These are phyloP conservation scores for Choreutis nemorana DNA, from an alignment of 2,888 invertebrate species.

Conservation along the genomic window DNA sequence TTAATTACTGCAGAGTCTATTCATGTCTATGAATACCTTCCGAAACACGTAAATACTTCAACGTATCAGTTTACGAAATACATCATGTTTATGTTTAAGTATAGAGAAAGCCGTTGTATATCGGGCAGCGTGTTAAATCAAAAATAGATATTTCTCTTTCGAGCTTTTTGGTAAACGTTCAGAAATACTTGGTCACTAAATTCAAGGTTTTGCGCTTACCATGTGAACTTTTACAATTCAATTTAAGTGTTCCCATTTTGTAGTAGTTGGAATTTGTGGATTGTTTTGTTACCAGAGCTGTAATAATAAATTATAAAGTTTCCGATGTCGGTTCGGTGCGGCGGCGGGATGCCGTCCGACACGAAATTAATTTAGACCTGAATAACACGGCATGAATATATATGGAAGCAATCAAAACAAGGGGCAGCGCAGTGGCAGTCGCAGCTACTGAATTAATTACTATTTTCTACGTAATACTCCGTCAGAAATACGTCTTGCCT, in stretches of 20 bases:
- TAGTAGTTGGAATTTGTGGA: conserved; percentile 37
- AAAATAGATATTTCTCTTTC: too few species aligned
- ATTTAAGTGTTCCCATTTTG: conserved; percentile 29
- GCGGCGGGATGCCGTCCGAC: conserved; percentile 34
- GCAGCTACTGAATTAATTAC: conserved; percentile 44
- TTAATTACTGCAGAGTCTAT: conserved; percentile 25
- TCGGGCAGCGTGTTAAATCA: too few species aligned
- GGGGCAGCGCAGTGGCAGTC: conserved; percentile 29
- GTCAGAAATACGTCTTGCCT: too few species aligned
- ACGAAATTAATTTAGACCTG: conserved; percentile 41
- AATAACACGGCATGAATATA: conserved; percentile 41
- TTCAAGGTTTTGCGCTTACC: conserved; percentile 20
- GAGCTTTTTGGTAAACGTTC: background rate
- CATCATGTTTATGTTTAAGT: too few species aligned
- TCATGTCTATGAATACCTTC: too few species aligned
- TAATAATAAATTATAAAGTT: conserved; percentile 49
- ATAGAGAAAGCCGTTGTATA: too few species aligned
- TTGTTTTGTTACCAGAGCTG: conserved; percentile 35
- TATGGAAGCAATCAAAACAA: conserved; percentile 51
- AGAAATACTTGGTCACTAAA: conserved; percentile 13
- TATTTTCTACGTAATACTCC: conserved; percentile 30
- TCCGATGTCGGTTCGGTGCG: conserved; percentile 28
- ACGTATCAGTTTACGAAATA: too few species aligned
- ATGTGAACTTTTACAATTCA: conserved; percentile 34
- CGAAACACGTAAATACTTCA: too few species aligned